Evolutionary conservation across 1,140 invertebrate species (phyloP).

Genomic region (Cylas formicarius): DNA sequence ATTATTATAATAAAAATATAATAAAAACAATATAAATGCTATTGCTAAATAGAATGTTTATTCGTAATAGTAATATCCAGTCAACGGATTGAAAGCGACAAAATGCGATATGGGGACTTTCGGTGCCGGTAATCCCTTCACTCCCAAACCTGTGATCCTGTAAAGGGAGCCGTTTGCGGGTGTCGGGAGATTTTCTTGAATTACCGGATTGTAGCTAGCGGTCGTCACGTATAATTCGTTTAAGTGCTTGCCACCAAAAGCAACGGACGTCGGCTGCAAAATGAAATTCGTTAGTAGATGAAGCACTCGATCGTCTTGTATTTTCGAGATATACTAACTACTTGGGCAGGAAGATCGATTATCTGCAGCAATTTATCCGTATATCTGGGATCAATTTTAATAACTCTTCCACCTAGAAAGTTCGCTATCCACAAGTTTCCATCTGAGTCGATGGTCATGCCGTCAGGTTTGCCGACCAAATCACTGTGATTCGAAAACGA

Average conservation of each 20-base stretch:
- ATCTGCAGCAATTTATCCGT: conserved; percentile 30
- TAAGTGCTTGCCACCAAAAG: conserved; percentile 68
- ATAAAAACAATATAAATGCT: no score
- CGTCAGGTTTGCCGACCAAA: conserved; percentile 49
- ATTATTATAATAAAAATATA: no score
- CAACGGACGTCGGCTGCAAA: conserved; percentile 63
- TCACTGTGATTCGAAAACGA: conserved; percentile 22
- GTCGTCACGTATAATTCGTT: conserved; percentile 70
- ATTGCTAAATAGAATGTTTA: no score
- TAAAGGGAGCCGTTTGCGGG: conserved; percentile 19
- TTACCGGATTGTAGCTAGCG: conserved; percentile 36
- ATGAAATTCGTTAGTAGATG: conserved; percentile 70
- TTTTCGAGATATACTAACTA: conserved; percentile 25
- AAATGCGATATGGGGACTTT: no score
- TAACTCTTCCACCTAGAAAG: conserved; percentile 40
- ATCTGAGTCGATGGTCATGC: conserved; percentile 59
- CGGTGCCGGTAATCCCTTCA: conserved; percentile 21
- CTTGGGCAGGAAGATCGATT: conserved; percentile 27
- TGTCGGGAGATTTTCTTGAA: conserved; percentile 7
- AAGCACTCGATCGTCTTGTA: conserved; percentile 52
- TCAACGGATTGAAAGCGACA: no score
- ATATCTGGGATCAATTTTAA: conserved; percentile 36
- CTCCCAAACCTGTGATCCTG: conserved; percentile 22
- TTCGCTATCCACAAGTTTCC: conserved; percentile 58
- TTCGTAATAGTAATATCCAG: no score